Conservation (phyloP, 1,140 invertebrate genomes). For the Holotrichia oblita region DNA sequence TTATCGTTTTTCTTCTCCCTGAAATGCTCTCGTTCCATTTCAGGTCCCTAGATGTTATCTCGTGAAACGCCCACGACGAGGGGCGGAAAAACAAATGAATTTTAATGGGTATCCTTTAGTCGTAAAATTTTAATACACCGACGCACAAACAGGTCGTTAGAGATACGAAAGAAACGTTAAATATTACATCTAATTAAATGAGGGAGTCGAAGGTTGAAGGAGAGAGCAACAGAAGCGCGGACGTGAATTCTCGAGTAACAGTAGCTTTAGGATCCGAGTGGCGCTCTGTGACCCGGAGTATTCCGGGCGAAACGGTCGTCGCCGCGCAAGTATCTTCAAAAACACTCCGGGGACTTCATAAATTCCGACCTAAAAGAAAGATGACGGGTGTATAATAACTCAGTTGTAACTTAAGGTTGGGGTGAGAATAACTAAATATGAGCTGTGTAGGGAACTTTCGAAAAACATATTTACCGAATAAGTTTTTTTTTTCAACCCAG, state of each 20-base stretch:
- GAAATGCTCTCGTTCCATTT: not conserved
- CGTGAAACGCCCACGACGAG: slow-evolving; percentile 6
- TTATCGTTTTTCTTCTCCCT: not conserved
- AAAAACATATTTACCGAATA: slow-evolving; percentile 11
- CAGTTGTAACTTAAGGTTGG: slow-evolving; percentile 40
- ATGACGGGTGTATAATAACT: slow-evolving; percentile 52
- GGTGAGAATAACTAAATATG: slow-evolving; percentile 29
- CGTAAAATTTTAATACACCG: slow-evolving; percentile 34
- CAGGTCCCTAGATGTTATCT: not conserved
- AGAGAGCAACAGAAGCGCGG: not conserved
- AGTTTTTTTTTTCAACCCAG: not conserved
- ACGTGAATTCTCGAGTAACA: not conserved
- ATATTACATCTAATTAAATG: slow-evolving; percentile 54
- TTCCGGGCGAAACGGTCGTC: not conserved
- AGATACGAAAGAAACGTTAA: slow-evolving; percentile 51
- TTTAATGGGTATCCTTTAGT: slow-evolving; percentile 31
- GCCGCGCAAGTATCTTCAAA: slow-evolving; percentile 47
- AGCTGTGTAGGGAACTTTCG: not conserved
- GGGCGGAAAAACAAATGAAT: slow-evolving; percentile 17
- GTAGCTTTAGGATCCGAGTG: not conserved
- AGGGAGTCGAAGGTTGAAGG: slow-evolving; percentile 45
- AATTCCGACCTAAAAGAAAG: slow-evolving; percentile 52
- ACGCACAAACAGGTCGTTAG: slow-evolving; percentile 43
- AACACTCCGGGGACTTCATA: slow-evolving; percentile 48
- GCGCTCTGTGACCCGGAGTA: not conserved